phyloP scores from a whole-genome alignment of 92 coral and sea anemone genomes.

The Epizoanthus illoricatus region DNA sequence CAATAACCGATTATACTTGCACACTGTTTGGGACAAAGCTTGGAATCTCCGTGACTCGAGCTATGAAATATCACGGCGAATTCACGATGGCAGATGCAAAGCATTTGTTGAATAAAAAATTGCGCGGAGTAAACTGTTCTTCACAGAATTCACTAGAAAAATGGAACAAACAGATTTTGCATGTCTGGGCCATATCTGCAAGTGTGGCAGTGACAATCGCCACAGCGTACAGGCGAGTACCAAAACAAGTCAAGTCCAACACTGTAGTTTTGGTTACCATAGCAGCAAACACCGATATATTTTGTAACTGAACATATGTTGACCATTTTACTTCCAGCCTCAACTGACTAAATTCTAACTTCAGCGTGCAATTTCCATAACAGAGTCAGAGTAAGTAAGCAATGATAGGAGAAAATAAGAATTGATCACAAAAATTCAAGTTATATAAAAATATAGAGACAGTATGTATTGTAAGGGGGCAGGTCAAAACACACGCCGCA shows the following conservation, averaged over 20 bases:
- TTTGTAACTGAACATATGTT: conserved; percentile 33
- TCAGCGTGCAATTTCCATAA: too few relatives aligned
- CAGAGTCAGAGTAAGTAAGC: too few relatives aligned
- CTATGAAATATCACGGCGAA: conserved; percentile 79
- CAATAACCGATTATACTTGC: conserved; percentile 84
- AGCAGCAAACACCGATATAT: conserved; percentile 67
- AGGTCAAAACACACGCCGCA: too few relatives aligned
- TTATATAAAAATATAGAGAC: too few relatives aligned
- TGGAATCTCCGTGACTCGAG: conserved; percentile 86
- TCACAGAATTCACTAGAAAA: conserved; percentile 71
- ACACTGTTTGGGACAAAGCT: conserved; percentile 62
- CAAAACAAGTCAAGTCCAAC: conserved; percentile 61
- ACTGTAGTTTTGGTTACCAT: conserved; percentile 78
- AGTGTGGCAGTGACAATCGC: conserved; percentile 52
- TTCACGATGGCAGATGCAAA: conserved; percentile 71
- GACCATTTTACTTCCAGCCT: too few relatives aligned
- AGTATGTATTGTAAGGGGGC: too few relatives aligned
- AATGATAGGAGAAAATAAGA: too few relatives aligned
- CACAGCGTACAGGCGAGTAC: conserved; percentile 50
- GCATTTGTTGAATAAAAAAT: conserved; percentile 58
- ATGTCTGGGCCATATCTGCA: conserved; percentile 70
- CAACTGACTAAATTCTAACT: too few relatives aligned
- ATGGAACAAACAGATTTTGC: conserved; percentile 84
- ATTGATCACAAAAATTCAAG: too few relatives aligned
- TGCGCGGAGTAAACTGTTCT: conserved; percentile 65